Percentiles rank a stretch among this genome's conserved stretches.
phyloP scores from a whole-genome alignment of 2,797 vertebrate species.

The Ciconia nigra region DNA sequence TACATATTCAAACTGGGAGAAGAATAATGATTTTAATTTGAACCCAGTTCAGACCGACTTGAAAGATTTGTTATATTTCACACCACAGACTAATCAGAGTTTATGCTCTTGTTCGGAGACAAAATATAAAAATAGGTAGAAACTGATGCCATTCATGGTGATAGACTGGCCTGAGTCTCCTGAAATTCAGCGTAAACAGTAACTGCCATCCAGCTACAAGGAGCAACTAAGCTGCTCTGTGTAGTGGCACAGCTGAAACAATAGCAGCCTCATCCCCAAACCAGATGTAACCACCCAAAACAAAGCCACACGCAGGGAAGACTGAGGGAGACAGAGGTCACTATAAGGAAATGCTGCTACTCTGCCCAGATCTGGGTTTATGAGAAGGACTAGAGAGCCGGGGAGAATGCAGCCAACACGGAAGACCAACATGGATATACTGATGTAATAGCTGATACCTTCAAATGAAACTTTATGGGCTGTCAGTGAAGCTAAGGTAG shows the following conservation, averaged over 20 bases:
- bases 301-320: not conserved
- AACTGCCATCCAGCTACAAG: not conserved
- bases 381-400: not conserved
- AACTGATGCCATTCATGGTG: not conserved
- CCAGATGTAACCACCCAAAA: not conserved
- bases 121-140: not conserved
- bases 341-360: not conserved
- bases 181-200: not conserved
- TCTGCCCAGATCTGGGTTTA: not conserved
- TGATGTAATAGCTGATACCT: not conserved
- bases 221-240: not conserved
- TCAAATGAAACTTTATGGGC: not conserved
- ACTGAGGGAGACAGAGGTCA: not conserved
- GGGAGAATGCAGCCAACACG: not conserved
- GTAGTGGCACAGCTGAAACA: not conserved
- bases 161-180: not conserved
- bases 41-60: not conserved
- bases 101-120: not conserved
- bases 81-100: not conserved
- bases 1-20: not conserved
- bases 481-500: not conserved
- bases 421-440: not conserved
- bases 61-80: not conserved
- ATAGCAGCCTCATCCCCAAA: not conserved
- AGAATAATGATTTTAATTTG: not conserved